Conservation (phyloP, 2,888 invertebrate species). For the Tribolium freemani region DNA sequence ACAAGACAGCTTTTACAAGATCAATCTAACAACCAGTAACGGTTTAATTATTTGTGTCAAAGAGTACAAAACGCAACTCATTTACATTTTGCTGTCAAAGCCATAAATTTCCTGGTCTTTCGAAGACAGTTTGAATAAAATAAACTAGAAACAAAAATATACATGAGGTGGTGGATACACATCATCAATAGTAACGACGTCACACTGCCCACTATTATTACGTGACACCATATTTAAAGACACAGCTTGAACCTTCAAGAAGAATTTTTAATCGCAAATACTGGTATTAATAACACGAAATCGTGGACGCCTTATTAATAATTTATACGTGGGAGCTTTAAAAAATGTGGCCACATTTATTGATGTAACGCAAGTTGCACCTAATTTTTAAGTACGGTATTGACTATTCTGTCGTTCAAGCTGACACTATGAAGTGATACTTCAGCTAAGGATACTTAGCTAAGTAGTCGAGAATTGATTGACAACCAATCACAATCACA, state of each 20-base stretch:
- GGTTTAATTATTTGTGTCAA: neutral
- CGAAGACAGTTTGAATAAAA: constrained; percentile 1
- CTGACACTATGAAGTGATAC: constrained; percentile 4
- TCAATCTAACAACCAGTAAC: no score
- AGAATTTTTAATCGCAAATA: constrained; percentile 2
- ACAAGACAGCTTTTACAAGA: neutral
- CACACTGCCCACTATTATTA: constrained; percentile 10
- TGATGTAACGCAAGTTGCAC: neutral
- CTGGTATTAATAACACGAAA: neutral
- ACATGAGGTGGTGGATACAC: constrained; percentile 7
- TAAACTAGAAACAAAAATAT: constrained; percentile 6
- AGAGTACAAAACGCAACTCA: neutral
- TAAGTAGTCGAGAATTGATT: constrained; percentile 10
- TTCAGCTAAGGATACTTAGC: no score
- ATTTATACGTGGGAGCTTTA: constrained; percentile 3
- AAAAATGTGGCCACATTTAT: neutral
- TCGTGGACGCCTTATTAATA: neutral
- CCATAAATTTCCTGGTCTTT: neutral
- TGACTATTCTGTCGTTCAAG: constrained; percentile 6
- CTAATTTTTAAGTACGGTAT: constrained; percentile 1
- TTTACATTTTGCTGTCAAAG: constrained; percentile 5
- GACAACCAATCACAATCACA: neutral
- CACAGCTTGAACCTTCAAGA: neutral
- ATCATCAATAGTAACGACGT: constrained; percentile 30
- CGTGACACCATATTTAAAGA: neutral